Conservation (phyloP, 2,113 vertebrate genomes). For the Noctilio leporinus region DNA sequence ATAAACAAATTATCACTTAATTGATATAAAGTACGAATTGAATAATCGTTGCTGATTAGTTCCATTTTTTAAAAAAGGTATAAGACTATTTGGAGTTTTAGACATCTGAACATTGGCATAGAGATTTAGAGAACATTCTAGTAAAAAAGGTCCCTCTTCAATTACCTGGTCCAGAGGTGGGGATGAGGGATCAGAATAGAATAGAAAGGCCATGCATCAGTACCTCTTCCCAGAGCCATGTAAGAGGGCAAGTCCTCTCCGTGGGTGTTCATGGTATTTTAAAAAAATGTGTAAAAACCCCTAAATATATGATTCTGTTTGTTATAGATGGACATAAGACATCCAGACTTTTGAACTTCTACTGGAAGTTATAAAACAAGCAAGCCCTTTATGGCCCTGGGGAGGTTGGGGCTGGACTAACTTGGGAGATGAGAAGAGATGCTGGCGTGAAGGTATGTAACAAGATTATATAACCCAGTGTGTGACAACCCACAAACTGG, state of each 20-base stretch:
- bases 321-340: constrained; percentile 38
- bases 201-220: not conserved
- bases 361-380: not conserved
- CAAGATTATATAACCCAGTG: not conserved
- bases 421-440: not conserved
- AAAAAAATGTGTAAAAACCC: not conserved
- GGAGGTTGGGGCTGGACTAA: not conserved
- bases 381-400: not conserved
- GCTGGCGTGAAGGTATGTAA: constrained; percentile 25
- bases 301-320: not conserved
- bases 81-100: not conserved
- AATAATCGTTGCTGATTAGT: not conserved
- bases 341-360: not conserved
- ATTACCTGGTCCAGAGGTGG: not conserved
- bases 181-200: not conserved
- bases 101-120: not conserved
- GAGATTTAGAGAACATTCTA: not conserved
- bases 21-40: not conserved
- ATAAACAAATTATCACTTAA: not conserved
- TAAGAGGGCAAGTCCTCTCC: not conserved
- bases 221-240: not conserved
- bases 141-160: not conserved
- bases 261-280: not conserved
- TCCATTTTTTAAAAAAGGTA: not conserved
- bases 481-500: fast-evolving